A percentile compares a stretch with the other conserved stretches of the same genome.
Conservation (phyloP, 2,888 invertebrate genomes). For the Drosophila macrospina region DNA sequence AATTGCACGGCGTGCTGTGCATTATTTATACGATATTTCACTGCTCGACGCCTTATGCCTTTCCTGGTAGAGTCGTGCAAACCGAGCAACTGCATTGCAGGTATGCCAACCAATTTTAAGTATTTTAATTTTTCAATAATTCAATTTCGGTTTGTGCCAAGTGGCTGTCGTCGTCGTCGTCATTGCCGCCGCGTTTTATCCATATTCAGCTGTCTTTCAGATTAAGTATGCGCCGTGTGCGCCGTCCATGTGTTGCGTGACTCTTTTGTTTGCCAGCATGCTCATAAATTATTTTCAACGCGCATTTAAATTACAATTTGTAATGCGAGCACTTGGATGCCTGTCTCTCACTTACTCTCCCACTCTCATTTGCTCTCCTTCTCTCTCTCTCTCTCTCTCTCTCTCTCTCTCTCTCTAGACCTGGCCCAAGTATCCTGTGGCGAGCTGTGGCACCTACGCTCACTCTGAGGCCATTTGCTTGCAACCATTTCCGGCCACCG, state of each 20-base stretch:
- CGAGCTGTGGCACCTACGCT: conserved; percentile 44
- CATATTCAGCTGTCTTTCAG: conserved; percentile 45
- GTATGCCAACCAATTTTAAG: conserved; percentile 31
- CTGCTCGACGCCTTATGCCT: conserved; percentile 7
- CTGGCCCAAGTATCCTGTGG: conserved; percentile 32
- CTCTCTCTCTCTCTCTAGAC: conserved; percentile 16
- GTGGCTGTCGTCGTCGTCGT: conserved; percentile 39
- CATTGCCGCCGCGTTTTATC: conserved; percentile 2
- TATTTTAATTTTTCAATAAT: conserved; percentile 75
- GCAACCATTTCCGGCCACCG: conserved; percentile 59
- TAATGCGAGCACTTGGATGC: conserved; percentile 35
- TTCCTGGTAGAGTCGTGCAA: not conserved
- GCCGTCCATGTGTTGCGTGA: conserved; percentile 64
- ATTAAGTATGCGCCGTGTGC: conserved; percentile 59
- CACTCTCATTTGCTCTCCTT: not conserved
- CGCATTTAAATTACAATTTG: conserved; percentile 68
- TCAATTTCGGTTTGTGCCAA: conserved; percentile 60
- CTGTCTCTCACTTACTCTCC: conserved; percentile 8
- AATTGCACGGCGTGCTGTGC: conserved; percentile 42
- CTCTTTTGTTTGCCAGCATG: conserved; percentile 42
- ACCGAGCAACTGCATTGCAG: not conserved
- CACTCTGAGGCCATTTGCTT: conserved; percentile 46
- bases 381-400: not conserved
- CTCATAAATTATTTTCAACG: conserved; percentile 59
- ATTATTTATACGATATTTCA: conserved; percentile 73